Evolutionary conservation across 2,113 vertebrate genomes (phyloP), one percentile per base, ranked within the genome.

Genomic region (Gymnarchus niloticus): DNA sequence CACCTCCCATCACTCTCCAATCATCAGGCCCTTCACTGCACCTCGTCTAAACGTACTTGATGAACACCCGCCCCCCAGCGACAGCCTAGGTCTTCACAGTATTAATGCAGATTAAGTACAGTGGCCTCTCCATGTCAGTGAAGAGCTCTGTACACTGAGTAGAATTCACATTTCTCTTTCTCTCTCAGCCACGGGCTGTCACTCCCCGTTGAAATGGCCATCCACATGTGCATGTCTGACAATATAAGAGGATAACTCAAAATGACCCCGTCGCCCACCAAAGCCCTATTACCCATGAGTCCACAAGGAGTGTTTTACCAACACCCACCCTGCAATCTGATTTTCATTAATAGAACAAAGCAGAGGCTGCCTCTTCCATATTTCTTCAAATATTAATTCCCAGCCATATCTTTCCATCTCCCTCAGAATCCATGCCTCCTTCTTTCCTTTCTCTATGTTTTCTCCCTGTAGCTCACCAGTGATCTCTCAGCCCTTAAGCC

Each of bases 331-430:
- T 17, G 19, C 12, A 6, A 73, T 73, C 41, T 73, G 65, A 73
- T 73, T 41, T 41, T 73, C 17, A 69, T 69, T 69, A 69, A 37
- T 69, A 37, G 33, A 17, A 19, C 65, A 73, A 12, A 73, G 65
- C 12, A 73, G 41, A 19, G 14, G 3, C 5, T 5, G 6, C 19
- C 65, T 41, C 65, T 73, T 41, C 65, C 65, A 73, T 73, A 17
- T 73, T n/a, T n/a, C n/a, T n/a, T n/a, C n/a, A n/a, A 73, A 73
- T 37, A 73, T 73, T 37, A 28, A 73, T 73, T 73, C 33, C 65
- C 65, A 73, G 65, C 65, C 41, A 73, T 19, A 73, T 41, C 41
- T 12, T 6, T 19, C 65, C 33, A 69, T 69, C 33, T 37, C 28
- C 17, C 61, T 69, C 28, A 37, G 17, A 69, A 69, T 4, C 33